phyloP scores from a whole-genome alignment of 2,888 invertebrate genomes.

The Metellina segmentata region DNA sequence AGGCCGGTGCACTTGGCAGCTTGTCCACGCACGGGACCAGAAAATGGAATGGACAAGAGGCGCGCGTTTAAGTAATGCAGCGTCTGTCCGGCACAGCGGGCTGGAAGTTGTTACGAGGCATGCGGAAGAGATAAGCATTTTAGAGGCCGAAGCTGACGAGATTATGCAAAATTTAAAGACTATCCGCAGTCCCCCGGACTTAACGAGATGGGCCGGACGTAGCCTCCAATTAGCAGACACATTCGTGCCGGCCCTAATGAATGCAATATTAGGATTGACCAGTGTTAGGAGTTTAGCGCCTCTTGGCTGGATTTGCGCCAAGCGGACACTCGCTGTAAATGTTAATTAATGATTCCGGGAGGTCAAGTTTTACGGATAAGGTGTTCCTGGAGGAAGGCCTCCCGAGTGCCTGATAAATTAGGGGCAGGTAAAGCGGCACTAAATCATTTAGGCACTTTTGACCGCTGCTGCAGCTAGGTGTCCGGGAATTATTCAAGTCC shows the following conservation, averaged over 20 bases:
- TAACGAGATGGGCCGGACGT: constrained; percentile 64
- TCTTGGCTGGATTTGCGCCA: constrained; percentile 61
- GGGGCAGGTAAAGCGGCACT: constrained; percentile 55
- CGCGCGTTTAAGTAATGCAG: constrained; percentile 58
- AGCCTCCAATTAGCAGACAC: constrained; percentile 66
- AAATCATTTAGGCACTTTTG: constrained; percentile 61
- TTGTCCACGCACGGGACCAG: background rate
- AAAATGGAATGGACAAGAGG: constrained; percentile 62
- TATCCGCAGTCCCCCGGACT: constrained; percentile 42
- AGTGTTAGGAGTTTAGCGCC: constrained; percentile 61
- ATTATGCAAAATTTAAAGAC: constrained; percentile 74
- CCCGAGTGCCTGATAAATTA: constrained; percentile 65
- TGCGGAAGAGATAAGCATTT: constrained; percentile 58
- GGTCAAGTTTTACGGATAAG: constrained; percentile 74
- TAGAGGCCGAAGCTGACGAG: constrained; percentile 47
- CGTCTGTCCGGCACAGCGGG: constrained; percentile 27
- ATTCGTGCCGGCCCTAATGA: constrained; percentile 66
- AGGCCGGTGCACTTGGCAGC: too few species aligned
- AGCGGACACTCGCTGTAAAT: constrained; percentile 58
- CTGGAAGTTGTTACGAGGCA: constrained; percentile 62
- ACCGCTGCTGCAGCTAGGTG: background rate
- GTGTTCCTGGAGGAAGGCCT: constrained; percentile 12
- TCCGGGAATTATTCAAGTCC: constrained; percentile 4
- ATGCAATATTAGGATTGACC: constrained; percentile 72
- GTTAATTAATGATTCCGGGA: constrained; percentile 69